Conservation (phyloP, 2,797 vertebrate genomes). For the Pipistrellus pipistrellus region DNA sequence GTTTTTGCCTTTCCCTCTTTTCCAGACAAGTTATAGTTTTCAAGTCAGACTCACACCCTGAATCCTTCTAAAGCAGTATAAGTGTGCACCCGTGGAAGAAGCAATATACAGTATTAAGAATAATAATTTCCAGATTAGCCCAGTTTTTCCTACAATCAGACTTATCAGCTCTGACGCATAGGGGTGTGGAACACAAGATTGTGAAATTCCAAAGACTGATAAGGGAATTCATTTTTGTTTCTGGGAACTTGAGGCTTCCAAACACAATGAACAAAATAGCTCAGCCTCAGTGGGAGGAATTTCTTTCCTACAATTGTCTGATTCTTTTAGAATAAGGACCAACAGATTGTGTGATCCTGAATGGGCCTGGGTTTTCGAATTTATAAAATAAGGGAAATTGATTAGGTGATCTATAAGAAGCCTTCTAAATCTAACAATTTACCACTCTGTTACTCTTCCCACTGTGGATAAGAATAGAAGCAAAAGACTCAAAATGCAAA, state of each 20-base stretch:
- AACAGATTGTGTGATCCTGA: constrained; percentile 35
- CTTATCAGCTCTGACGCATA: background rate
- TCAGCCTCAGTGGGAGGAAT: constrained; percentile 29
- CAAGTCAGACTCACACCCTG: background rate
- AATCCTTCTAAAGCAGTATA: background rate
- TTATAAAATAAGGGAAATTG: constrained; percentile 25
- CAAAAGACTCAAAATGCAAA: background rate
- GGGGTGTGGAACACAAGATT: constrained; percentile 34
- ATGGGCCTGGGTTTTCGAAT: constrained; percentile 21
- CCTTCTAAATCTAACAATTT: constrained; percentile 3
- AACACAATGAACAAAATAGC: constrained; percentile 66
- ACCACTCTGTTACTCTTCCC: background rate
- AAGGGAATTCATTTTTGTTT: constrained; percentile 58
- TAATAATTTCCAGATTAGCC: background rate
- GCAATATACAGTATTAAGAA: background rate
- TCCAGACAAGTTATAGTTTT: constrained; percentile 2
- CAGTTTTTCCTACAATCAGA: background rate
- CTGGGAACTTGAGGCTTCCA: constrained; percentile 33
- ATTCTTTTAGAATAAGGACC: constrained; percentile 60
- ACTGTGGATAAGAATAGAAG: constrained; percentile 21
- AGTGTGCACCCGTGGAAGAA: background rate
- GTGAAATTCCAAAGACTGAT: constrained; percentile 29
- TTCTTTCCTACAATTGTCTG: constrained; percentile 73
- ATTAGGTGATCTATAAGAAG: background rate
- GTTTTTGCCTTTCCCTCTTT: background rate